Percentiles rank a stretch among this genome's conserved stretches.
phyloP scores from a whole-genome alignment of 2,888 invertebrate species.

The Caenorhabditis becei region DNA sequence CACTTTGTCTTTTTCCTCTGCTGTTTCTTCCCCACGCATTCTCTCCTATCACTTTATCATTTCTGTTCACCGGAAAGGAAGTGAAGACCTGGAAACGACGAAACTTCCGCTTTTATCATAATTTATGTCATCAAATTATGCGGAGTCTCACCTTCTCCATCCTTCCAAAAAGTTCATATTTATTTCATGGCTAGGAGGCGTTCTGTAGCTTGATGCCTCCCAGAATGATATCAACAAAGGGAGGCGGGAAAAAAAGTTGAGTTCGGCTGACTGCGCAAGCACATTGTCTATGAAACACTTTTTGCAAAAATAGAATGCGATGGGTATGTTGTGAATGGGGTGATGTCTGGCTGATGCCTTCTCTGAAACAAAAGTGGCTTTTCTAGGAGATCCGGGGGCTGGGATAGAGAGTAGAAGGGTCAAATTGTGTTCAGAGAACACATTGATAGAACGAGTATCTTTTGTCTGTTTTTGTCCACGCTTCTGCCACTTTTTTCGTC shows the following conservation, averaged over 20 bases:
- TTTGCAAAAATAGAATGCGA: slow-evolving; percentile 34
- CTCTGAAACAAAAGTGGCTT: not conserved
- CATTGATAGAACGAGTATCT: not conserved
- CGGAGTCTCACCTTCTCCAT: slow-evolving; percentile 20
- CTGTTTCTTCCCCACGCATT: not conserved
- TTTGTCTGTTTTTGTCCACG: slow-evolving; percentile 7
- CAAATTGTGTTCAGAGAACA: slow-evolving; percentile 22
- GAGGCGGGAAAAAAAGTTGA: slow-evolving; percentile 4
- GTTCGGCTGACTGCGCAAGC: slow-evolving; percentile 4
- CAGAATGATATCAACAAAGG: not conserved
- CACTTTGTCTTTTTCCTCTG: not conserved
- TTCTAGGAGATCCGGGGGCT: not conserved
- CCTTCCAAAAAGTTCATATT: not conserved
- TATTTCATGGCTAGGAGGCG: slow-evolving; percentile 14
- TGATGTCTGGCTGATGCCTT: slow-evolving; percentile 29
- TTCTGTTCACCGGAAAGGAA: slow-evolving; percentile 37
- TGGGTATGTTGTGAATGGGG: slow-evolving; percentile 5
- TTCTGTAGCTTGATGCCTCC: not conserved
- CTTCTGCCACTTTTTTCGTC: not conserved
- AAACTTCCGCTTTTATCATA: slow-evolving; percentile 49
- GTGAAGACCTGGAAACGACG: not conserved
- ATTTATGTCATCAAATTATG: slow-evolving; percentile 23
- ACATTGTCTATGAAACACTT: slow-evolving; percentile 54
- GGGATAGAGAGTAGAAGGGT: not conserved
- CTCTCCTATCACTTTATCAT: slow-evolving; percentile 29